phyloP scores from a whole-genome alignment of 2,797 vertebrate genomes.

The Gallirallus australis region DNA sequence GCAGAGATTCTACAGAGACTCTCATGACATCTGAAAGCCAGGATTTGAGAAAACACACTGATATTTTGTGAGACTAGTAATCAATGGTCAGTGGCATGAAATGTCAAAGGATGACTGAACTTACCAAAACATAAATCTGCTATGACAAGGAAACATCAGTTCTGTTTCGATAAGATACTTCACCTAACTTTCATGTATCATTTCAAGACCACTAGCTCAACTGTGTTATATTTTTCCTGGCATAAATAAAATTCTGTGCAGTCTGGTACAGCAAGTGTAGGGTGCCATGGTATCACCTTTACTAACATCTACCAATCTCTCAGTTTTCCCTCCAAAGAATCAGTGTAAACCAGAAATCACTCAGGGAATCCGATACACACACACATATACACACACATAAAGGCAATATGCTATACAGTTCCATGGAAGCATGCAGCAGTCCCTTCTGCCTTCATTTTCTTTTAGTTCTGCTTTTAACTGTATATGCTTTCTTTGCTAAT shows the following conservation, averaged over 20 bases:
- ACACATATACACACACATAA: accelerated
- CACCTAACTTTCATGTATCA: background rate
- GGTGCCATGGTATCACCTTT: background rate
- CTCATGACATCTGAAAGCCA: background rate
- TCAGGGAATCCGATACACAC: background rate
- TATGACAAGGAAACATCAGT: background rate
- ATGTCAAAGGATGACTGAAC: background rate
- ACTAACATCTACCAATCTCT: background rate
- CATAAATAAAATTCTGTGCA: background rate
- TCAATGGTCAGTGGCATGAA: background rate
- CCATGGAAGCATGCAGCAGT: background rate
- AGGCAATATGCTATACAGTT: no score
- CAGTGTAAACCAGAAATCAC: accelerated
- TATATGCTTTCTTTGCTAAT: background rate
- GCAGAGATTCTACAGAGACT: background rate
- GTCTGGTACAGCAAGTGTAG: accelerated
- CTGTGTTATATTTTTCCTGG: background rate
- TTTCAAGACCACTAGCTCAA: background rate
- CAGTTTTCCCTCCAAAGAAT: background rate
- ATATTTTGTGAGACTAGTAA: background rate
- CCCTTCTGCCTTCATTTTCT: background rate
- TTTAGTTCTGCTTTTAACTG: background rate
- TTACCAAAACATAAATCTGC: background rate
- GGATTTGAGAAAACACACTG: background rate
- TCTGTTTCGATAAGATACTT: background rate